A percentile compares a stretch with the other conserved stretches of the same genome.
These are phyloP conservation scores for Leptocoma aspasia DNA, from an alignment of 2,113 vertebrate species.

Conservation along the genomic window DNA sequence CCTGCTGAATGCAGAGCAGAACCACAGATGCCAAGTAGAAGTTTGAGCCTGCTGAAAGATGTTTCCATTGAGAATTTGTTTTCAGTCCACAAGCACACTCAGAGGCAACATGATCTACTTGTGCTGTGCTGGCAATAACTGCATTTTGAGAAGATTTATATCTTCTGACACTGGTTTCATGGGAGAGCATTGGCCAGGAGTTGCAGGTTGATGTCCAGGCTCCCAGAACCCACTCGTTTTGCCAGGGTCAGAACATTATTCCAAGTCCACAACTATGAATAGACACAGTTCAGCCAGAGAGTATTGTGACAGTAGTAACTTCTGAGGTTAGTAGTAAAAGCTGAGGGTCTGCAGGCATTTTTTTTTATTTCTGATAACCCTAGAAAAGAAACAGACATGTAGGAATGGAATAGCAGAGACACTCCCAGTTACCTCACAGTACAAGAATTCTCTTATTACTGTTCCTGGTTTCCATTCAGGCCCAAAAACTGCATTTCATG, in stretches of 20 bases:
- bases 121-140: neutral
- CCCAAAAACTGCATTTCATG: neutral
- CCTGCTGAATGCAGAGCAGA: neutral
- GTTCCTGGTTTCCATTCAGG: neutral
- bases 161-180: neutral
- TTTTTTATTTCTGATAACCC: neutral
- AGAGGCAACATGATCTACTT: neutral
- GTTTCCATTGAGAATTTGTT: neutral
- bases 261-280: neutral
- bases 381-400: neutral
- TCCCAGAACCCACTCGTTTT: neutral
- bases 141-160: neutral
- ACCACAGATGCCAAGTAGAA: neutral
- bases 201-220: rapidly evolving
- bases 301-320: neutral
- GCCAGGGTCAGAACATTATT: neutral
- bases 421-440: neutral
- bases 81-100: neutral
- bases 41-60: neutral
- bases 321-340: no score
- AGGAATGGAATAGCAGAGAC: neutral
- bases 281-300: neutral
- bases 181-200: neutral
- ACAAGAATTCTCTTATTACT: neutral
- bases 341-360: neutral